phyloP scores from a whole-genome alignment of 2,797 vertebrate genomes.

The Rousettus madagascariensis region DNA sequence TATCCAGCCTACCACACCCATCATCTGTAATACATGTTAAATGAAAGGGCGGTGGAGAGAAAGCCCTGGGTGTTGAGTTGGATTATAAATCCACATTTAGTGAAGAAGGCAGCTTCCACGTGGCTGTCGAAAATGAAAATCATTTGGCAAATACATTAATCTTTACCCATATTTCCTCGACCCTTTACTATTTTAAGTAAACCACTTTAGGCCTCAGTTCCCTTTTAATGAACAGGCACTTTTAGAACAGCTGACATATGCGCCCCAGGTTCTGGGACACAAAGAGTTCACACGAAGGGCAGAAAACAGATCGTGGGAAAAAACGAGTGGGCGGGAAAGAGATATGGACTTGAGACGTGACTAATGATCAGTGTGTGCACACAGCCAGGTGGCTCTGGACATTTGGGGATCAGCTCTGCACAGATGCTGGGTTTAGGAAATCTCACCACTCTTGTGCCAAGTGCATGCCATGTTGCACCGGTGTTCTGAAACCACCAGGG shows the following conservation, averaged over 20 bases:
- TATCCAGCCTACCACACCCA: not conserved
- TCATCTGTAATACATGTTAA: not conserved
- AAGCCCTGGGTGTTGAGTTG: not conserved
- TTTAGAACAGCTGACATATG: not conserved
- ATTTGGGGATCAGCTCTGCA: not conserved
- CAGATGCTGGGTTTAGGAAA: not conserved
- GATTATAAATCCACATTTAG: not conserved
- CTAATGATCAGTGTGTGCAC: not conserved
- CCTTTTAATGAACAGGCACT: not conserved
- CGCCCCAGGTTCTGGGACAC: not conserved
- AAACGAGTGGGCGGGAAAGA: not conserved
- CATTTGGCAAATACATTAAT: not conserved
- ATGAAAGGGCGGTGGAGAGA: not conserved
- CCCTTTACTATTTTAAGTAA: not conserved
- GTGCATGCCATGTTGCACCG: accelerated
- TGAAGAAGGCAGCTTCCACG: not conserved
- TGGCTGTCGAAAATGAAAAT: not conserved
- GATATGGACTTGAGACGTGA: not conserved
- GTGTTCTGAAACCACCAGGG: too few relatives aligned
- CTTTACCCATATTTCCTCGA: not conserved
- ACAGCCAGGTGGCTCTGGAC: not conserved
- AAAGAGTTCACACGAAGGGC: not conserved
- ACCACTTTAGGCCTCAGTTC: not conserved
- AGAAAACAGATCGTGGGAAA: not conserved
- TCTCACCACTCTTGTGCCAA: not conserved